Evolutionary conservation across 2,888 invertebrate genomes (phyloP).

Genomic region (Caenorhabditis panamensis): DNA sequence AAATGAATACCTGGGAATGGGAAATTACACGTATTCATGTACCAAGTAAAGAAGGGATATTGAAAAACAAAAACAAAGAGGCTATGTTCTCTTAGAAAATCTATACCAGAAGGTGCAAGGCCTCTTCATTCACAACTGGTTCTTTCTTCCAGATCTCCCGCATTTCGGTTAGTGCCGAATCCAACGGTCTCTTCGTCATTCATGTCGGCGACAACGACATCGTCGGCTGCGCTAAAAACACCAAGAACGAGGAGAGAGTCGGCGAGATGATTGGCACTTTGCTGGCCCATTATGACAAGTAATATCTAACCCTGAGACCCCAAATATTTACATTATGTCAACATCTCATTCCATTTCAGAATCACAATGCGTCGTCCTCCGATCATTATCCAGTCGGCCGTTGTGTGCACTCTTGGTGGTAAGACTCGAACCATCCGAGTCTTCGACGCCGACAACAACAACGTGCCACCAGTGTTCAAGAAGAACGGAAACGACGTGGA

Average conservation of each 20-base stretch:
- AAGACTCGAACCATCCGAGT: conserved; percentile 81
- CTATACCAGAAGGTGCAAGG: not conserved
- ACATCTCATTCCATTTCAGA: conserved; percentile 41
- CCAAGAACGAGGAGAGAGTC: conserved; percentile 81
- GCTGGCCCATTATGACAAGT: conserved; percentile 81
- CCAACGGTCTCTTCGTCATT: conserved; percentile 82
- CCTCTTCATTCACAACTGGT: not conserved
- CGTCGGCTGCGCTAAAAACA: conserved; percentile 81
- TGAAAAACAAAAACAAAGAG: not conserved
- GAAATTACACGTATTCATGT: not conserved
- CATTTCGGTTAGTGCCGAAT: conserved; percentile 81
- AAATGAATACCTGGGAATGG: too few species aligned
- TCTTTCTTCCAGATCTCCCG: conserved; percentile 80
- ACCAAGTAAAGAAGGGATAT: too few species aligned
- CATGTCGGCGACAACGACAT: conserved; percentile 83
- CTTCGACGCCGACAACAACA: conserved; percentile 65
- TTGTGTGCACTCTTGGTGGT: conserved; percentile 82
- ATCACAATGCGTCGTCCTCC: conserved; percentile 67
- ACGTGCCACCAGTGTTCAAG: conserved; percentile 72
- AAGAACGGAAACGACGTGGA: conserved; percentile 75
- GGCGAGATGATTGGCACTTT: conserved; percentile 83
- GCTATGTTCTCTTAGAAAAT: too few species aligned
- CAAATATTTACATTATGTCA: not conserved
- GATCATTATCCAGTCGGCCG: conserved; percentile 80
- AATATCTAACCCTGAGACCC: conserved; percentile 4